phyloP scores from a whole-genome alignment of 2,888 invertebrate genomes.

The Tipula helvola region DNA sequence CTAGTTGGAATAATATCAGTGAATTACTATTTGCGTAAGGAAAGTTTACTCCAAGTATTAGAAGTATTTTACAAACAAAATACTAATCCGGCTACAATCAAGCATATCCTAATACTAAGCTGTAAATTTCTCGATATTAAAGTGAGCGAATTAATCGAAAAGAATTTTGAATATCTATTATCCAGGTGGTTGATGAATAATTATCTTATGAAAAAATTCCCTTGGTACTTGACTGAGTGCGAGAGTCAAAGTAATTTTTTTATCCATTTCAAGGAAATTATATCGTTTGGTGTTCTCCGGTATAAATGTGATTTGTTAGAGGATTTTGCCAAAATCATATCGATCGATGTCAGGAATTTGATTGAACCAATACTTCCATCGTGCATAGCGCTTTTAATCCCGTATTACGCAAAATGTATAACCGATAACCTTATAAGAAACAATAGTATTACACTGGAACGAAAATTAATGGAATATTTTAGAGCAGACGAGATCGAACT shows the following conservation, averaged over 20 bases:
- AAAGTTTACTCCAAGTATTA: constrained; percentile 4
- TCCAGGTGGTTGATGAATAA: constrained; percentile 10
- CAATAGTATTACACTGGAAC: not conserved
- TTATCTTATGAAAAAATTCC: constrained; percentile 11
- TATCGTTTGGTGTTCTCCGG: constrained; percentile 11
- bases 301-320: constrained; percentile 5
- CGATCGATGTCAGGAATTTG: not conserved
- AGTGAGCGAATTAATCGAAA: constrained; percentile 8
- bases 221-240: constrained; percentile 13
- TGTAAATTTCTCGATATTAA: constrained; percentile 5
- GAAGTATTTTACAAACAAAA: not conserved
- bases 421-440: not conserved
- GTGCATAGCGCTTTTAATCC: constrained; percentile 11
- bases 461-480: constrained; percentile 6
- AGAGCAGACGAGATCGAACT: not conserved
- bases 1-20: not conserved
- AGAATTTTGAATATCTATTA: constrained; percentile 10
- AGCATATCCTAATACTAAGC: not conserved
- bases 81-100: not conserved
- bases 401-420: not conserved
- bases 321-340: constrained; percentile 4
- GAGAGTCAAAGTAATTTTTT: constrained; percentile 12
- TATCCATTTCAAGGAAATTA: not conserved
- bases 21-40: constrained; percentile 10
- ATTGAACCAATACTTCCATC: not conserved